These are phyloP conservation scores for Orycteropus afer DNA, from an alignment of 2,113 vertebrate genomes.

Conservation along the genomic window DNA sequence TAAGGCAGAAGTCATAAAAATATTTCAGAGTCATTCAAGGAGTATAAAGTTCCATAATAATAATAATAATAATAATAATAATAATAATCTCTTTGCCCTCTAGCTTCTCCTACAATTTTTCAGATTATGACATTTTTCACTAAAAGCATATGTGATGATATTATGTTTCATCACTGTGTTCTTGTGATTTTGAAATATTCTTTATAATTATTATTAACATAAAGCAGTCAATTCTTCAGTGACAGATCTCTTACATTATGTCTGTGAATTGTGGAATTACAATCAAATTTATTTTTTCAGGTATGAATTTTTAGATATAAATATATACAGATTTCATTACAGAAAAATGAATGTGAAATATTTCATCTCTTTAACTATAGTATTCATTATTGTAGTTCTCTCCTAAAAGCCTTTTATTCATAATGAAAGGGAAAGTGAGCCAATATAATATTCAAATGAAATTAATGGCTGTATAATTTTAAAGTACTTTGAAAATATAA, in stretches of 20 bases:
- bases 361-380: slow-evolving; percentile 46
- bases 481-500: slow-evolving; percentile 45
- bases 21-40: background rate
- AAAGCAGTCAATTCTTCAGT: slow-evolving; percentile 17
- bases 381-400: slow-evolving; percentile 42
- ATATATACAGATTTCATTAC: slow-evolving; percentile 21
- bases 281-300: slow-evolving; percentile 25
- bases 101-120: background rate
- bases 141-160: background rate
- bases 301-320: slow-evolving; percentile 44
- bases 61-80: too few relatives aligned
- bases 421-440: slow-evolving; percentile 62
- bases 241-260: background rate
- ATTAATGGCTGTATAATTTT: slow-evolving; percentile 41
- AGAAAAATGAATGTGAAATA: slow-evolving; percentile 40
- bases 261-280: slow-evolving; percentile 23
- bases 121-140: background rate
- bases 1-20: background rate
- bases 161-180: slow-evolving; percentile 1
- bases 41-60: background rate
- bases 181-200: slow-evolving; percentile 49
- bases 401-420: slow-evolving; percentile 58
- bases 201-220: slow-evolving; percentile 22
- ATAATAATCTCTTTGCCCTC: background rate
- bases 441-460: slow-evolving; percentile 66